These are phyloP conservation scores for Hemicrepidius hirtus DNA, from an alignment of 2,888 invertebrate genomes.

Conservation along the genomic window DNA sequence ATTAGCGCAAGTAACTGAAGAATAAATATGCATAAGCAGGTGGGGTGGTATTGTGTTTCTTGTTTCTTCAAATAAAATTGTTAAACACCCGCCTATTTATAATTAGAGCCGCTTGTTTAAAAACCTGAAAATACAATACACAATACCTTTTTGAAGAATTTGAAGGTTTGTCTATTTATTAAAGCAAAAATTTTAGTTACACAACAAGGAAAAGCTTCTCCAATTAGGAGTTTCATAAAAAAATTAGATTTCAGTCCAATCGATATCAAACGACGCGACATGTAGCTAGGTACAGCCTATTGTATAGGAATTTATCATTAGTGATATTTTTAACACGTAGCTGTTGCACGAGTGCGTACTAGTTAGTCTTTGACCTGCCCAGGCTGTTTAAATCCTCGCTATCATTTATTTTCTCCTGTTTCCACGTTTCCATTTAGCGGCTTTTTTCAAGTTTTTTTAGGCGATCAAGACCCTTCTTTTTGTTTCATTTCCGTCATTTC, in stretches of 20 bases:
- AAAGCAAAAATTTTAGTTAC: neutral
- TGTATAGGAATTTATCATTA: slow-evolving; percentile 20
- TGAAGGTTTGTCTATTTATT: neutral
- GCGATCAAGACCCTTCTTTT: slow-evolving; percentile 30
- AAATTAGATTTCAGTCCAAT: slow-evolving; percentile 13
- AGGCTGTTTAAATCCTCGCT: slow-evolving; percentile 32
- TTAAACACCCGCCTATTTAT: no score
- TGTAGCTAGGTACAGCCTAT: slow-evolving; percentile 22
- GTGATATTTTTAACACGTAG: slow-evolving; percentile 30
- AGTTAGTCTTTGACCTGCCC: slow-evolving; percentile 28
- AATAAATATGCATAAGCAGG: no score
- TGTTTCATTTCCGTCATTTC: slow-evolving; percentile 35
- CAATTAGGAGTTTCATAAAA: slow-evolving; percentile 27
- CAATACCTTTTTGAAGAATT: no score
- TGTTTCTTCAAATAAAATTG: no score
- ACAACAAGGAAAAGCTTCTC: slow-evolving; percentile 2
- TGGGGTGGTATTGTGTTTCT: no score
- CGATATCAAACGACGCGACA: slow-evolving; percentile 26
- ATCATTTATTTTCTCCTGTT: slow-evolving; percentile 27
- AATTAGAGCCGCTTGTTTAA: no score
- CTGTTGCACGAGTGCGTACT: slow-evolving; percentile 24
- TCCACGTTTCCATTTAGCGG: slow-evolving; percentile 33
- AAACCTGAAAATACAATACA: no score
- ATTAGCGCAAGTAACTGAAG: no score
- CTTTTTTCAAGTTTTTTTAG: slow-evolving; percentile 25